phyloP scores from a whole-genome alignment of 2,797 vertebrate species.

The Pseudopleuronectes americanus region DNA sequence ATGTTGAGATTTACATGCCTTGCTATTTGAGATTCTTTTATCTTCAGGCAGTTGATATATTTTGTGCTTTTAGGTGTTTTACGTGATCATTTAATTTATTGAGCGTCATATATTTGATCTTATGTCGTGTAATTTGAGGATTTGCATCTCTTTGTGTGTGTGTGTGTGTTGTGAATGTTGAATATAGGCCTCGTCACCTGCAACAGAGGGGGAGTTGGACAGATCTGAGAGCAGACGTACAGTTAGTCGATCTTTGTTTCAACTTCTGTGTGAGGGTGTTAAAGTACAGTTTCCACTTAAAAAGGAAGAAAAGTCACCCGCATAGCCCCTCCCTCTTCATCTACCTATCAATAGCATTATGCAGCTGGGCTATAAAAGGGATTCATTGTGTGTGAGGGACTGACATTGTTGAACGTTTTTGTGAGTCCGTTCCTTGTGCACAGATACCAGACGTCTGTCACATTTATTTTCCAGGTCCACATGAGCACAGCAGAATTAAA shows the following conservation, averaged over 20 bases:
- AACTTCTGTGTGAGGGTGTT: background rate
- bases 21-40: constrained; percentile 39
- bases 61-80: background rate
- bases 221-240: constrained; percentile 15
- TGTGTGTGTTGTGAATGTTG: background rate
- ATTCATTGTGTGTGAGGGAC: background rate
- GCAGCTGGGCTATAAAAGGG: background rate
- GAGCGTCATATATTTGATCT: too few relatives aligned
- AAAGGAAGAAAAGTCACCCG: background rate
- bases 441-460: background rate
- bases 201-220: constrained; percentile 15
- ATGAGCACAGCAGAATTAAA: background rate
- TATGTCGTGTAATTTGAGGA: background rate
- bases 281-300: background rate
- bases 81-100: too few relatives aligned
- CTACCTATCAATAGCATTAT: background rate
- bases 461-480: background rate
- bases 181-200: constrained; percentile 25
- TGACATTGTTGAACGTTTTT: background rate
- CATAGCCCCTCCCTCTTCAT: background rate
- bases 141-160: constrained; percentile 2
- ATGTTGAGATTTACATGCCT: constrained; percentile 79
- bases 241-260: background rate
- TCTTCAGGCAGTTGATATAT: background rate
- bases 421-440: background rate